phyloP scores from a whole-genome alignment of 2,888 invertebrate genomes.

The Pseudolycoriella hygida region DNA sequence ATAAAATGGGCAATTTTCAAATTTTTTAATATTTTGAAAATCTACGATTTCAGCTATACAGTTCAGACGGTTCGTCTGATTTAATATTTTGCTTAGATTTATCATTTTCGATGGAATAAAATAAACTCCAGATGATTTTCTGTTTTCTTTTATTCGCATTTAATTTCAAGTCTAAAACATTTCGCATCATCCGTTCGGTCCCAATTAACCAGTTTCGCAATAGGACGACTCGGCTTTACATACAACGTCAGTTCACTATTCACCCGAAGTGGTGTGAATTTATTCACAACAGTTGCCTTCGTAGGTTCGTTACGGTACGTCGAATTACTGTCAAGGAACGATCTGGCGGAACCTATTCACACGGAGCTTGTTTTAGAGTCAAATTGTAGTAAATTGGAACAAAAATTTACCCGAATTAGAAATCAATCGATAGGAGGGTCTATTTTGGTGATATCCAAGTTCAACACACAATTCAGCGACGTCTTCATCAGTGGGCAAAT shows the following conservation, averaged over 20 bases:
- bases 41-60: too few species aligned
- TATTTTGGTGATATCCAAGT: constrained; percentile 31
- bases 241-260: constrained; percentile 22
- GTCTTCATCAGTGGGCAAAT: constrained; percentile 32
- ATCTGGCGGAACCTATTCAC: too few species aligned
- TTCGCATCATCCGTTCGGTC: constrained; percentile 21
- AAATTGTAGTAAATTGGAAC: not conserved
- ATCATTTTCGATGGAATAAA: too few species aligned
- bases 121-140: too few species aligned
- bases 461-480: constrained; percentile 41
- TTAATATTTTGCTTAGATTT: too few species aligned
- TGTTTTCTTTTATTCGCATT: constrained; percentile 16
- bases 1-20: too few species aligned
- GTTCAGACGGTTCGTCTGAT: too few species aligned
- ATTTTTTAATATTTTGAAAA: too few species aligned
- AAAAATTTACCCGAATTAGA: not conserved
- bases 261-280: constrained; percentile 23
- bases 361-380: not conserved
- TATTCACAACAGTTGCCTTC: constrained; percentile 22
- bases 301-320: constrained; percentile 14
- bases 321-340: too few species aligned
- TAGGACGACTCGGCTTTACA: constrained; percentile 25
- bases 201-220: constrained; percentile 25
- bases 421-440: not conserved
- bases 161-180: constrained; percentile 24